These are phyloP conservation scores for Excalfactoria chinensis DNA, from an alignment of 2,113 vertebrate genomes.

Conservation along the genomic window DNA sequence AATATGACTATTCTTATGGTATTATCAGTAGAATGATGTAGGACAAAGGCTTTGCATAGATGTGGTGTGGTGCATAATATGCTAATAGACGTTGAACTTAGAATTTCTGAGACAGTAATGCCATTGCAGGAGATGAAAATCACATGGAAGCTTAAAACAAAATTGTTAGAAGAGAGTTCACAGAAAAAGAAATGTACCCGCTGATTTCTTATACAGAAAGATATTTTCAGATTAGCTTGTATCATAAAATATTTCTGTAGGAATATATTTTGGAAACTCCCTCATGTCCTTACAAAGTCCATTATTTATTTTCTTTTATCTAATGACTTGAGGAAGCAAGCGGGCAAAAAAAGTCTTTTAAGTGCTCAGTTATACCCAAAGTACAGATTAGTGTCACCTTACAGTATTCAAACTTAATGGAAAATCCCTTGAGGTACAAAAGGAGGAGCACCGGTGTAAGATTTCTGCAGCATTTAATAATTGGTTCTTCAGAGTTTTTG, in stretches of 20 bases:
- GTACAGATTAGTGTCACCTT: not conserved
- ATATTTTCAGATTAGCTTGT: not conserved
- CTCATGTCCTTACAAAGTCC: not conserved
- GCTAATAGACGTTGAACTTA: not conserved
- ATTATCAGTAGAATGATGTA: not conserved
- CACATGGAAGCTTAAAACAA: not conserved
- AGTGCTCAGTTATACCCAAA: not conserved
- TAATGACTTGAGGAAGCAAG: not conserved
- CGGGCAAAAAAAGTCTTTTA: not conserved
- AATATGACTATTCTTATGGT: not conserved
- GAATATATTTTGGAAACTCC: not conserved
- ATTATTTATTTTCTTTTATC: not conserved
- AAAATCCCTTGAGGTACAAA: not conserved
- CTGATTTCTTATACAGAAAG: not conserved
- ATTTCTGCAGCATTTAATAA: not conserved
- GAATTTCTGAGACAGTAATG: not conserved
- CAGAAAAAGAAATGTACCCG: not conserved
- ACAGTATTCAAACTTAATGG: not conserved
- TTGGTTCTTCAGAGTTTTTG: not conserved
- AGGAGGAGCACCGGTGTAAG: not conserved
- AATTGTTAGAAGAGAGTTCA: not conserved
- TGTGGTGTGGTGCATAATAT: not conserved
- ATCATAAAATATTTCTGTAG: not conserved
- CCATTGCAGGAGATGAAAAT: not conserved
- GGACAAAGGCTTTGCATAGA: not conserved